A percentile compares a stretch with the other conserved stretches of the same genome.
Evolutionary conservation across 2,113 vertebrate genomes (phyloP).

Genomic region (Thamnaconus septentrionalis): DNA sequence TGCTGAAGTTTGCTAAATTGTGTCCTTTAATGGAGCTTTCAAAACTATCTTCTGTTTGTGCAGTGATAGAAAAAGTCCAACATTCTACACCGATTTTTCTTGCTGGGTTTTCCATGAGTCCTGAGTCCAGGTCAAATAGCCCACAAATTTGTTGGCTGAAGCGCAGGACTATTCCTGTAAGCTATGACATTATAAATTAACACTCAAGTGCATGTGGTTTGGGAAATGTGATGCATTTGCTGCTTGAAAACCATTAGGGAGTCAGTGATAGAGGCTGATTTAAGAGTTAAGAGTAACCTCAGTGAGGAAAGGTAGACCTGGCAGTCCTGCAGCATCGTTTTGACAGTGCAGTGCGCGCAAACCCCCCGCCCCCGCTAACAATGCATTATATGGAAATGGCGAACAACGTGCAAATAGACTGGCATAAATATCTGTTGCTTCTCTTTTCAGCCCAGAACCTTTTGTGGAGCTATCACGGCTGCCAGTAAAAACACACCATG

Average conservation of each 20-base stretch:
- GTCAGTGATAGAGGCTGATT: slow-evolving; percentile 25
- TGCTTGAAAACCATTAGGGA: slow-evolving; percentile 15
- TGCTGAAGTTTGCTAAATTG: no score
- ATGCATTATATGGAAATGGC: slow-evolving; percentile 44
- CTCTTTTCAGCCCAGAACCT: slow-evolving; percentile 25
- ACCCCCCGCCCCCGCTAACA: neutral
- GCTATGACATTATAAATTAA: neutral
- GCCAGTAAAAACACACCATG: slow-evolving; percentile 58
- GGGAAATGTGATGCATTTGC: neutral
- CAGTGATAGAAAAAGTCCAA: no score
- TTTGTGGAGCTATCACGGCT: slow-evolving; percentile 30
- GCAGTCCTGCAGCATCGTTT: slow-evolving; percentile 7
- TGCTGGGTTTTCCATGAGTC: no score
- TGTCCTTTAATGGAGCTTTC: no score
- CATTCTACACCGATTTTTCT: no score
- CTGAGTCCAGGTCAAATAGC: neutral
- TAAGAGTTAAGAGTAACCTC: slow-evolving; percentile 20
- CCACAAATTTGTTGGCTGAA: neutral
- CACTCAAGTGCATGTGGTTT: slow-evolving; percentile 5
- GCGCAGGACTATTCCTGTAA: neutral
- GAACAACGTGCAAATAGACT: slow-evolving; percentile 39
- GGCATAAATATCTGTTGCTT: slow-evolving; percentile 36
- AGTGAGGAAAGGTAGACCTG: slow-evolving; percentile 7
- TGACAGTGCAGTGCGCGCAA: slow-evolving; percentile 3
- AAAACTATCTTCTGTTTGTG: no score